These are phyloP conservation scores for Stenichneumon culpator DNA, from an alignment of 2,888 invertebrate genomes.

Conservation along the genomic window DNA sequence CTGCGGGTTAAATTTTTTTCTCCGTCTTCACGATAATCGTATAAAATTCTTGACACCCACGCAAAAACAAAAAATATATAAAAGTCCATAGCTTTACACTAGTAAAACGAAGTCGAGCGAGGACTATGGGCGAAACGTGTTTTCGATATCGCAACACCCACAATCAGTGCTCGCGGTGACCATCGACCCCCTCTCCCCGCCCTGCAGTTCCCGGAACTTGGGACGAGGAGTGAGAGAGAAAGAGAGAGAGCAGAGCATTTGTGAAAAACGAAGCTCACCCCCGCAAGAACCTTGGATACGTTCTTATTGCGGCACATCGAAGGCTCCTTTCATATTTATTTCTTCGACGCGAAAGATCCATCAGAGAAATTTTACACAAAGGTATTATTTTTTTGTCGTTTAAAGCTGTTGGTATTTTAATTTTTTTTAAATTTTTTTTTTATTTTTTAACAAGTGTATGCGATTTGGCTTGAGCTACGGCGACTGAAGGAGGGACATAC, in stretches of 20 bases:
- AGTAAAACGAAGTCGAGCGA: conserved; percentile 13
- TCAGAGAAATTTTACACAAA: background rate
- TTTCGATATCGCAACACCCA: conserved; percentile 40
- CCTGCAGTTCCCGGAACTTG: background rate
- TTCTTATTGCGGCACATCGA: background rate
- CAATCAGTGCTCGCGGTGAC: conserved; percentile 46
- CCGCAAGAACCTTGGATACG: conserved; percentile 20
- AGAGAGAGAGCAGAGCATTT: background rate
- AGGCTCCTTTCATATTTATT: background rate
- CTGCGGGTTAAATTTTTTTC: background rate
- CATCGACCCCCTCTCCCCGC: background rate
- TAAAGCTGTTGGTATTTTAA: background rate
- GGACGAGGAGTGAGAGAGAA: background rate
- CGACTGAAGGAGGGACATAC: conserved; percentile 11
- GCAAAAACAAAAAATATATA: background rate
- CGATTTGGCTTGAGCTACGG: conserved; percentile 1
- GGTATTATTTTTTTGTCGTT: background rate
- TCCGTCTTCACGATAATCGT: background rate
- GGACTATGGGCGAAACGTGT: conserved; percentile 43
- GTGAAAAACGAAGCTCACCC: conserved; percentile 14
- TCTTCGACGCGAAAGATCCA: background rate
- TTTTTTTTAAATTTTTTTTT: background rate
- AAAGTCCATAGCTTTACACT: background rate
- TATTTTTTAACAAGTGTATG: conserved; percentile 2
- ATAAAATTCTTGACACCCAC: conserved; percentile 8